A percentile compares a stretch with the other conserved stretches of the same genome.
Evolutionary conservation across 2,888 invertebrate species (phyloP).

Genomic region (Eupithecia pulchellata): DNA sequence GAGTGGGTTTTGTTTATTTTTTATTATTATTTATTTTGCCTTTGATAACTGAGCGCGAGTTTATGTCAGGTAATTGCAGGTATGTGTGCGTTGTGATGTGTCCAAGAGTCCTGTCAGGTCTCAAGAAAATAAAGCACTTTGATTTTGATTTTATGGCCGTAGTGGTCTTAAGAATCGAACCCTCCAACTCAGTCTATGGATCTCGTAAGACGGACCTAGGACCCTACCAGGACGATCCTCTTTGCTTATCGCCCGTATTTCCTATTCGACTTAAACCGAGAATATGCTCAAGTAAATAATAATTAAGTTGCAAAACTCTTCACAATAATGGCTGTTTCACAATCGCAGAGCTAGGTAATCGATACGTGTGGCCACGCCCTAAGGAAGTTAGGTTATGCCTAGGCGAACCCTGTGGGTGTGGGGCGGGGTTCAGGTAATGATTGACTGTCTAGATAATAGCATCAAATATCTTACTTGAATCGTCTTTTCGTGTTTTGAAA

Average conservation of each 20-base stretch:
- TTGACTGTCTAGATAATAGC: neutral
- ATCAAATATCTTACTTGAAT: neutral
- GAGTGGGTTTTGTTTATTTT: neutral
- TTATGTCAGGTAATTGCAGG: neutral
- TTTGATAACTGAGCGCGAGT: neutral
- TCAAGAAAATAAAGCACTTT: too few relatives aligned
- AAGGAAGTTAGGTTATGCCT: neutral
- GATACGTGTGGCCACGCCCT: conserved; percentile 7
- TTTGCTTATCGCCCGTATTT: neutral
- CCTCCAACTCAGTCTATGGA: too few relatives aligned
- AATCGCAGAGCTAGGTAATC: conserved; percentile 3
- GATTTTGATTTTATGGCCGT: too few relatives aligned
- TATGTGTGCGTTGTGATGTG: too few relatives aligned
- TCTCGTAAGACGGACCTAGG: too few relatives aligned
- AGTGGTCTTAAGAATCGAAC: too few relatives aligned
- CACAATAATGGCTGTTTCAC: neutral
- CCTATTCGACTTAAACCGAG: neutral
- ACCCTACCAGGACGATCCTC: too few relatives aligned
- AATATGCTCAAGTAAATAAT: neutral
- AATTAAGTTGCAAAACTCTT: neutral
- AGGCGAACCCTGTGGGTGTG: neutral
- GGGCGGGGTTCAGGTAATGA: neutral
- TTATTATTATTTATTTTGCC: neutral
- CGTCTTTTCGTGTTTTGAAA: neutral
- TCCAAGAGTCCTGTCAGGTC: too few relatives aligned